Percentiles rank a stretch among this genome's conserved stretches.
Conservation (phyloP, 1,140 invertebrate genomes). For the Drosophila sproati region DNA sequence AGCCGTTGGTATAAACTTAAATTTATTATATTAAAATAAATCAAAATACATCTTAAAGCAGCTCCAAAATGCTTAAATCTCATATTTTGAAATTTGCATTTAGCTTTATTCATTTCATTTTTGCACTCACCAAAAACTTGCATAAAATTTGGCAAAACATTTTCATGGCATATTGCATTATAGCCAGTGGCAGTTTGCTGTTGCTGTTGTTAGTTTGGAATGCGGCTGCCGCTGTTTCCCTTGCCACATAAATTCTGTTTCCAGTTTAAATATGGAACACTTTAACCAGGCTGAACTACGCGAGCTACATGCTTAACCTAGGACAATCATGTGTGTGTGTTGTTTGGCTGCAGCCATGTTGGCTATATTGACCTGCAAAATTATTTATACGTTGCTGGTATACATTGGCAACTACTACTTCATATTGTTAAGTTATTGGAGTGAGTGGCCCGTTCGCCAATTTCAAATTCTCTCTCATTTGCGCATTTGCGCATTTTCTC, state of each 20-base stretch:
- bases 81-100: neutral
- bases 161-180: slow-evolving; percentile 15
- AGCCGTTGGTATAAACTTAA: too few species aligned
- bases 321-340: slow-evolving; percentile 8
- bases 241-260: slow-evolving; percentile 60
- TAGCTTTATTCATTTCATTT: slow-evolving; percentile 6
- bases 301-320: slow-evolving; percentile 11
- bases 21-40: neutral
- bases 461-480: slow-evolving; percentile 8
- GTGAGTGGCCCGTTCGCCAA: slow-evolving; percentile 29
- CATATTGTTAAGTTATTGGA: slow-evolving; percentile 74
- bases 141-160: slow-evolving; percentile 29
- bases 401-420: slow-evolving; percentile 64
- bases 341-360: slow-evolving; percentile 7
- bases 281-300: slow-evolving; percentile 35
- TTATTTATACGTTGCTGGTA: slow-evolving; percentile 28
- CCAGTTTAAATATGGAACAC: slow-evolving; percentile 63
- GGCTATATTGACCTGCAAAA: slow-evolving; percentile 46
- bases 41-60: neutral
- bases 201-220: neutral
- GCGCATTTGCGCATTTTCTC: neutral
- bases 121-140: neutral
- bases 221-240: slow-evolving; percentile 18
- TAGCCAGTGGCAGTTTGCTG: neutral
- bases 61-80: neutral